Conservation (phyloP, 2,888 invertebrate species). For the Eucera pruinosa region DNA sequence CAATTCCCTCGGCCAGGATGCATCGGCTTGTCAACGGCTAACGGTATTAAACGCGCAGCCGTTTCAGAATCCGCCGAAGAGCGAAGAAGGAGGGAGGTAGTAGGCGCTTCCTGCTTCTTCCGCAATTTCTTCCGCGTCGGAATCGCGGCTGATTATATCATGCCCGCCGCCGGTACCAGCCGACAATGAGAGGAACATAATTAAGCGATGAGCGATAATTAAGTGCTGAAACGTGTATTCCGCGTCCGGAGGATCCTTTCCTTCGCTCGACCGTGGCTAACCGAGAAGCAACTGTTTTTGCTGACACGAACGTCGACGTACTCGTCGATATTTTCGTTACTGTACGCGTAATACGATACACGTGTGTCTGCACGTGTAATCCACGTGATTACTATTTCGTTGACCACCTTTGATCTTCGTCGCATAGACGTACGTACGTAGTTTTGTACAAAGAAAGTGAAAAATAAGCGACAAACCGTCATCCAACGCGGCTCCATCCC, state of each 20-base stretch:
- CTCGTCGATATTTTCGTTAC: too few species aligned
- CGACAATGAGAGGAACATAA: constrained; percentile 65
- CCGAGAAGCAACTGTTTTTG: too few species aligned
- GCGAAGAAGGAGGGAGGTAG: neutral
- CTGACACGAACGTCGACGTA: too few species aligned
- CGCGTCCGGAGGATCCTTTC: constrained; percentile 33
- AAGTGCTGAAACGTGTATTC: constrained; percentile 65
- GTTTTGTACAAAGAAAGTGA: too few species aligned
- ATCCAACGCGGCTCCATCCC: too few species aligned
- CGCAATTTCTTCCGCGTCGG: constrained; percentile 63
- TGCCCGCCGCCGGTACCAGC: constrained; percentile 34
- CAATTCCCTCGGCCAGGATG: constrained; percentile 47
- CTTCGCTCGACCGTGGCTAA: constrained; percentile 27
- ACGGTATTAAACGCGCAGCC: constrained; percentile 49
- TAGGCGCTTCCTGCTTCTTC: constrained; percentile 56
- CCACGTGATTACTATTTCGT: too few species aligned
- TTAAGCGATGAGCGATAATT: constrained; percentile 68
- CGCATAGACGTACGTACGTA: too few species aligned
- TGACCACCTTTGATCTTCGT: too few species aligned
- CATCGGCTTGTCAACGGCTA: constrained; percentile 59
- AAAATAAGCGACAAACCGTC: too few species aligned
- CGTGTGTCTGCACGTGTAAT: too few species aligned
- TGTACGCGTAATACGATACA: too few species aligned
- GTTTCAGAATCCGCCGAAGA: constrained; percentile 8
- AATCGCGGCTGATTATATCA: constrained; percentile 58